These are phyloP conservation scores for Porites evermanni DNA, from an alignment of 92 coral and sea anemone genomes.

Conservation along the genomic window DNA sequence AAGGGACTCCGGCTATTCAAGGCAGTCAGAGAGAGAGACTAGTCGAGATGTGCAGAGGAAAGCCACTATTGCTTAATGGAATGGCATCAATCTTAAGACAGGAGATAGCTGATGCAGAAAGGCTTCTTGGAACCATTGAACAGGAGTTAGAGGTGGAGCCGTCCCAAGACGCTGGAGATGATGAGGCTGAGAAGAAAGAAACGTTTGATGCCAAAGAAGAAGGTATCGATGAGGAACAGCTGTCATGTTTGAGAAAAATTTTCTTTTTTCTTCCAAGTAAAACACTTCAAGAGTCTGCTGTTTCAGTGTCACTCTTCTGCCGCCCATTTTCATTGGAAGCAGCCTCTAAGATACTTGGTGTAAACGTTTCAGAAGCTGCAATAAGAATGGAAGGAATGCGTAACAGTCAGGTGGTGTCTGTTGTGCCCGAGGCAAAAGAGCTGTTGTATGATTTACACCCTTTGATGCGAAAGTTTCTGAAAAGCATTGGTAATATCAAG, in stretches of 20 bases:
- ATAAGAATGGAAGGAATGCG: conserved; percentile 24
- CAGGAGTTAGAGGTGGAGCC: conserved; percentile 6
- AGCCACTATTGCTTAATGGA: conserved; percentile 59
- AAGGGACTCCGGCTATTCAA: not conserved
- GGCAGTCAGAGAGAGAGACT: conserved; percentile 13
- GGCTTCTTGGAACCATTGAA: conserved; percentile 39
- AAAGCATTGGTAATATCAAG: conserved; percentile 7
- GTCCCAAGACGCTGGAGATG: not conserved
- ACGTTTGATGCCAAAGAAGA: not conserved
- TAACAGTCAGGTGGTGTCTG: conserved; percentile 11
- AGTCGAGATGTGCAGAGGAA: conserved; percentile 45
- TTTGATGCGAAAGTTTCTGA: conserved; percentile 48
- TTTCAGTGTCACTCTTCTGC: conserved; percentile 52
- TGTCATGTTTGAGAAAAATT: conserved; percentile 21
- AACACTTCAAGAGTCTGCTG: conserved; percentile 34
- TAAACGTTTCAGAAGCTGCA: conserved; percentile 23
- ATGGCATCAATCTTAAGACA: conserved; percentile 56
- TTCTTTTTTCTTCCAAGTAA: conserved; percentile 39
- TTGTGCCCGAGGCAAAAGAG: conserved; percentile 26
- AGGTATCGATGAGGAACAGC: conserved; percentile 15
- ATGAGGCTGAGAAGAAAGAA: conserved; percentile 15
- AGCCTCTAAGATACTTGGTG: conserved; percentile 32
- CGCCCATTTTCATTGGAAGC: conserved; percentile 44
- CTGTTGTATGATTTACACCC: conserved; percentile 64
- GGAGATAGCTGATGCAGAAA: conserved; percentile 37